Evolutionary conservation across 2,113 vertebrate genomes (phyloP), one percentile per base, ranked within the genome.

Genomic region (Peucedramus taeniatus): DNA sequence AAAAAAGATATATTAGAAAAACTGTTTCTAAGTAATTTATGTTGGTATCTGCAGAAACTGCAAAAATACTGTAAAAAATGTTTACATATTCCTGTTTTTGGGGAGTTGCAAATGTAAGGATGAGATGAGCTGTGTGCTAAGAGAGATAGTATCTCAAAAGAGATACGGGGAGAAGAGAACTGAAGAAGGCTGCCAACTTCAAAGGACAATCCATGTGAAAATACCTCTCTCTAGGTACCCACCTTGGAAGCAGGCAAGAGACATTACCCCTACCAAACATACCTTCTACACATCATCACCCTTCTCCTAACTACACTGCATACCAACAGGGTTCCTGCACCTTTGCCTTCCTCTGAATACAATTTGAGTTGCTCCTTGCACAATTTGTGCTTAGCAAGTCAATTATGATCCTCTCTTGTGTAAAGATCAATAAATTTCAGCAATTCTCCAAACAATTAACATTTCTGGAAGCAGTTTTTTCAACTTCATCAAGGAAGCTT

Each of bases 401-500:
- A 82, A 40, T 49, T 66, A 84, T 2, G 4, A 39, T 85, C 47
- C 42, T 45, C 64, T 54, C 76, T 75, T 71, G 44, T 40, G 39
- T 37, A 18, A 89, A 83, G 64, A 88, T 83, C 80, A 71, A 60
- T n/a, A 90, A 13, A 77, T 63, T 77, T 83, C 94, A 94, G 42
- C 64, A 70, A 57, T 59, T 92, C 85, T 90, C 79, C 64, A 72
- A 94, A 92, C 50, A 59, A 85, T 83, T 76, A 83, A 90, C 54
- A 45, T 88, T 88, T 85, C 40, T 60, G 12, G 64, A 86, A 86
- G 47, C 10, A 10, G 7, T 83, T 93, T 93, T 81, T 88, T 56
- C 81, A 91, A n/a, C n/a, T 83, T 92, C 79, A 88, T 80, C 93
- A 93, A 75, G 59, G 54, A 91, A 96, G 27, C 15, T 33, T 83